phyloP scores from a whole-genome alignment of 2,113 vertebrate genomes.

The Prietella phreatophila region DNA sequence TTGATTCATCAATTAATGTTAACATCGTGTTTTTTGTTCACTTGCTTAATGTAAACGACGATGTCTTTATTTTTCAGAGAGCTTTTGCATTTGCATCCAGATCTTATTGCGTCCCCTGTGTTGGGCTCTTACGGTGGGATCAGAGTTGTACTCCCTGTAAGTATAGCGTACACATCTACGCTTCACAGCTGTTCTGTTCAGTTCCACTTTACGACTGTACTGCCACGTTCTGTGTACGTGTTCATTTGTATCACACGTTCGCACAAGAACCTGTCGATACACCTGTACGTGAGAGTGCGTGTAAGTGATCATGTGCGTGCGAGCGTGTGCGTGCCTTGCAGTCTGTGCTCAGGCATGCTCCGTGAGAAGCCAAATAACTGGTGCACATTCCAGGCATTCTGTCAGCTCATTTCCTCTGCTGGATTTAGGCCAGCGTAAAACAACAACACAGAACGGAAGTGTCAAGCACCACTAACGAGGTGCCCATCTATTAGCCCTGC shows the following conservation, averaged over 20 bases:
- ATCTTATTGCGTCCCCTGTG: constrained; percentile 79
- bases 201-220: neutral
- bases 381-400: constrained; percentile 52
- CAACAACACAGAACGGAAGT: constrained; percentile 37
- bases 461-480: constrained; percentile 27
- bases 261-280: neutral
- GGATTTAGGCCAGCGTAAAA: constrained; percentile 41
- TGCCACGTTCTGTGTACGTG: neutral
- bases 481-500: constrained; percentile 18
- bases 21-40: neutral
- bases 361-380: constrained; percentile 42
- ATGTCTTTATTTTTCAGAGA: constrained; percentile 66
- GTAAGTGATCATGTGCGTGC: constrained; percentile 31
- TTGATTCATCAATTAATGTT: neutral
- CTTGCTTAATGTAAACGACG: neutral
- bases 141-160: constrained; percentile 81
- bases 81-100: constrained; percentile 74
- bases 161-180: constrained; percentile 54
- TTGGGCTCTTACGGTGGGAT: constrained; percentile 76
- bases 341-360: constrained; percentile 42
- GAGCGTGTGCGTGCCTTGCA: constrained; percentile 35
- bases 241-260: neutral
- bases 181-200: neutral
- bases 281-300: constrained; percentile 44
- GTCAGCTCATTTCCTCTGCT: constrained; percentile 44